Conservation (phyloP, 2,113 vertebrate genomes). For the Vireo altiloquus region DNA sequence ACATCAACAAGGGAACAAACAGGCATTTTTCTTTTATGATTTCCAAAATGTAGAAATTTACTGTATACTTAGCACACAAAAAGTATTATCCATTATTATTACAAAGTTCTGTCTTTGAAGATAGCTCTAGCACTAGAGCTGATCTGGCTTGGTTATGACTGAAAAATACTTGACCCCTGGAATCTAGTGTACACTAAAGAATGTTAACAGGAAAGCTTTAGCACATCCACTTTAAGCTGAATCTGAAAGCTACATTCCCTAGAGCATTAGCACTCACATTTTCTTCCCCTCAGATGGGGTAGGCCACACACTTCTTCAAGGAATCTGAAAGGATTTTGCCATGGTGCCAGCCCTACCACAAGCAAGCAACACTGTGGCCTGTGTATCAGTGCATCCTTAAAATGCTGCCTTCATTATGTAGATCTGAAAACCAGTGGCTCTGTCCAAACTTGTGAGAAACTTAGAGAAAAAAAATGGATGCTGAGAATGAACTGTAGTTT, state of each 20-base stretch:
- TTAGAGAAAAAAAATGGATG: neutral
- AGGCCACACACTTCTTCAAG: neutral
- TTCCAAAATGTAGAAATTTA: neutral
- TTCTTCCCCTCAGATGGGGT: neutral
- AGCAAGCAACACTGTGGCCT: neutral
- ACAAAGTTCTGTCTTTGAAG: neutral
- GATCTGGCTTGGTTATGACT: neutral
- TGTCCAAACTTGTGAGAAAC: neutral
- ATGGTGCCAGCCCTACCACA: neutral
- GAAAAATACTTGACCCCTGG: neutral
- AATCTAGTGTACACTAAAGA: neutral
- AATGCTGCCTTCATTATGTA: fast-evolving
- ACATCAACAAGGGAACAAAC: neutral
- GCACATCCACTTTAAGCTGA: fast-evolving
- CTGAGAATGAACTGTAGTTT: neutral
- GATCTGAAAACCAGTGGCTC: neutral
- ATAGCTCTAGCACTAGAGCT: neutral
- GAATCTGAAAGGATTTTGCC: neutral
- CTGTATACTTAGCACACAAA: neutral
- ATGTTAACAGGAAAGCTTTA: neutral
- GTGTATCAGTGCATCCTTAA: neutral
- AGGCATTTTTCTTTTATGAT: neutral
- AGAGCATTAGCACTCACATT: neutral
- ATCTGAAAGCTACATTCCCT: neutral
- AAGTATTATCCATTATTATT: neutral